Base-by-base conservation (phyloP, 2,797 vertebrate genomes). In the Gymnoscopelus braueri region DNA sequence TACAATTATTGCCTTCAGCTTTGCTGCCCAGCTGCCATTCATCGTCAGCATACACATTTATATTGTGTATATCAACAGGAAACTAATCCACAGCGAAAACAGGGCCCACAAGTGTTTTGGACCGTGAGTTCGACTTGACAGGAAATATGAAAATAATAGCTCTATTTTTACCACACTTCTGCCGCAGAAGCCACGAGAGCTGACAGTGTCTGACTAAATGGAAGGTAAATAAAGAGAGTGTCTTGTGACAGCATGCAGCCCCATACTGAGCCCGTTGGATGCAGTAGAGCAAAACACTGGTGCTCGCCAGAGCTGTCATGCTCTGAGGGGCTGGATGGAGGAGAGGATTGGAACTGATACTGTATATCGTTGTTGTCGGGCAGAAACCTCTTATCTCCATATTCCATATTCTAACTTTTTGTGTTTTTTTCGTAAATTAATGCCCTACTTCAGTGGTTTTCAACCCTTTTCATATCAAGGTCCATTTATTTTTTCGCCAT, bases 1-100 rank as follows among this genome's bases (percentile, higher is more conserved):
- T 10, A 10, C 39, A 65, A 61, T 84, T 80, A 85, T 78, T 82
- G 67, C 73, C 78, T 82, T 79, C 79, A 84, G 85, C 76, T 84
- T 44, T 29, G 26, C 26, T 29, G 78, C 60, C 44, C 2, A 9
- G 75, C 71, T 68, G 62, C 4, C 65, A 79, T 68, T 67, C 69
- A 86, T 81, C 69, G 65, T 15, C 19, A 65, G 68, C 54, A 58
- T 54, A 62, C 70, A 54, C 7, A 10, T 66, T 79, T 57, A 52
- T 60, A 64, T 56, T 71, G 62, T 65, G 65, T 68, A 64, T 59
- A 79, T 65, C 75, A 71, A 78, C 60, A 78, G 78, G 78, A 87
- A 77, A 78, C 71, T 74, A 70, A 72, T 70, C 6, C 4, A 39
- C 73, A 76, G 69, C 23, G 39, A 44, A 4, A 70, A 47, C 55